Conservation (phyloP, 2,113 vertebrate genomes). For the Cyphomyrus plagiostoma region DNA sequence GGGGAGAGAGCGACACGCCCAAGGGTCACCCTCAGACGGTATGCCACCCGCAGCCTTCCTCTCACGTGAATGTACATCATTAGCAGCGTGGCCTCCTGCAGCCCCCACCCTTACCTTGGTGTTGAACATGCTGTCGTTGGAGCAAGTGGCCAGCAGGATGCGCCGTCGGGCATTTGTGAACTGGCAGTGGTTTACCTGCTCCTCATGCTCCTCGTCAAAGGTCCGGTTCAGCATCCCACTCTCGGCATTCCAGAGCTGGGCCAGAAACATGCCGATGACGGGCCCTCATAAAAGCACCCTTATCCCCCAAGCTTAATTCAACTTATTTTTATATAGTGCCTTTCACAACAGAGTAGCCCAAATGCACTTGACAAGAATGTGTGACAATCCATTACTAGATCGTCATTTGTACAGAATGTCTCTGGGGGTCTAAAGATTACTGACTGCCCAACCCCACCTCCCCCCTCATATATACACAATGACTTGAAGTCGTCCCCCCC, state of each 20-base stretch:
- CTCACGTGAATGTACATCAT: neutral
- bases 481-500: neutral
- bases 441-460: neutral
- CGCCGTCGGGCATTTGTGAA: constrained; percentile 68
- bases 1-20: neutral
- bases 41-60: neutral
- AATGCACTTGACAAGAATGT: neutral
- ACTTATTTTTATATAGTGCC: neutral
- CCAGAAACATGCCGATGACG: neutral
- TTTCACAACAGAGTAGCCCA: neutral
- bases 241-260: constrained; percentile 80
- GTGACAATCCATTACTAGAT: neutral
- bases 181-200: constrained; percentile 88
- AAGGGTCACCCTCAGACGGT: neutral
- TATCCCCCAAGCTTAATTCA: neutral
- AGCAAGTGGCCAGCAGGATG: constrained; percentile 81
- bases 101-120: constrained; percentile 47
- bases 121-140: constrained; percentile 72
- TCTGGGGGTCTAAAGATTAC: neutral
- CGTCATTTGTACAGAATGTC: neutral
- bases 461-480: neutral
- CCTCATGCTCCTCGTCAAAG: constrained; percentile 77
- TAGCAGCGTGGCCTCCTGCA: neutral
- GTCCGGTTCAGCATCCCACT: constrained; percentile 57
- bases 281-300: neutral